Evolutionary conservation across 2,888 invertebrate species (phyloP), one percentile per base, ranked within the genome.

Genomic region (Muschampia plurimacula): DNA sequence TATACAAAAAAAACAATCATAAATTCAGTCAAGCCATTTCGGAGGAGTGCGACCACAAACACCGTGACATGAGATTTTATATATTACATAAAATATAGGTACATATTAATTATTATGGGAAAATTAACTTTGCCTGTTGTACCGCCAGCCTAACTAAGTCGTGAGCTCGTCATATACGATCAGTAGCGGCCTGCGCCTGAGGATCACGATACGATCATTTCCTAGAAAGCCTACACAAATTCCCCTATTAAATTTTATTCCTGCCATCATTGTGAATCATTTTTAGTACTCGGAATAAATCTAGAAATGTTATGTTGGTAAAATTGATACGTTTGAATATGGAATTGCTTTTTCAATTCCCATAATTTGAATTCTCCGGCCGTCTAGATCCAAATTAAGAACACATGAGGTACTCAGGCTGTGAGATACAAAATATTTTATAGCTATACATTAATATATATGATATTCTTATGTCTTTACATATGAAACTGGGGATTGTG

Each of bases 111-210:
- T 22, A 22, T 22, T 22, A 22, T 22, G 22, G 22, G 22, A 22
- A 22, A 22, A 22, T 22, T 7, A 55, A 15, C 15, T 7, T 7
- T 52, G 6, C 69, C 32, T 41, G 32, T 9, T 64, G 69, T 64
- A 57, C 64, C 63, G 28, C 62, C 55, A 28, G 5, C 69, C 12
- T n/a, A 41, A 63, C 22, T 36, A 57, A 69, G 55, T 69, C 69
- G 69, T 69, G 69, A 55, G 64, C 15, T 13, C 70, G 70, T 70
- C 70, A 70, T 70, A 70, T 70, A 70, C 70, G 70, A 65, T 65
- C 70, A 59, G 70, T 46, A 70, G 70, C 36, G 70, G 15, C 52
- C 15, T 55, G 69, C 55, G 9, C 2, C 52, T 8, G 36, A 41
- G 36, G 65, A 70, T 65, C 70, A 70, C 70, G 70, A 70, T 59